These are phyloP conservation scores for Rhimphoctona megacephalus DNA, from an alignment of 2,888 invertebrate genomes.

Conservation along the genomic window DNA sequence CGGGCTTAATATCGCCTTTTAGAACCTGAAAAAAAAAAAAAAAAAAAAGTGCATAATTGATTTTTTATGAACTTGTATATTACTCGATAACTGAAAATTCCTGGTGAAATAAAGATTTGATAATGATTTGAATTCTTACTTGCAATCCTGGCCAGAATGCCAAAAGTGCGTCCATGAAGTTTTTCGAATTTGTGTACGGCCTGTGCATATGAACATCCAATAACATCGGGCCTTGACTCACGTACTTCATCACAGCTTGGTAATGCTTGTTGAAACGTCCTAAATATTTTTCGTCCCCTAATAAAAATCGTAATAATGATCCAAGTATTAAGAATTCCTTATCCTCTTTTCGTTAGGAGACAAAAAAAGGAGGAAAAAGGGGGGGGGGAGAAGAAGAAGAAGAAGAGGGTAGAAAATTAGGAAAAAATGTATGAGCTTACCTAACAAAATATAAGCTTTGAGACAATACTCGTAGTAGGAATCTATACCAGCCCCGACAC, in stretches of 20 bases:
- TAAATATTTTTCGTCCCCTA: slow-evolving; percentile 95
- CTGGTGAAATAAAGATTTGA: background rate
- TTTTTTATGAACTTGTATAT: background rate
- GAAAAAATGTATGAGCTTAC: slow-evolving; percentile 68
- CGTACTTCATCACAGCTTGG: slow-evolving; percentile 98
- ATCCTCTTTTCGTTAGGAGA: too few species aligned
- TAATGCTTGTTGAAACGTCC: slow-evolving; percentile 98
- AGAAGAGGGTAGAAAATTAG: too few species aligned
- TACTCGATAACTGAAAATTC: background rate
- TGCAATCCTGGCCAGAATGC: slow-evolving; percentile 99
- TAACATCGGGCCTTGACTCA: slow-evolving; percentile 97
- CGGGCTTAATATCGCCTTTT: slow-evolving; percentile 97
- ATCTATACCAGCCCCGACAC: slow-evolving; percentile 99
- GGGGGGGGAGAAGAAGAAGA: too few species aligned
- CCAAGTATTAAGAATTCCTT: too few species aligned
- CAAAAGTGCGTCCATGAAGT: slow-evolving; percentile 98
- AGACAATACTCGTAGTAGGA: slow-evolving; percentile 99
- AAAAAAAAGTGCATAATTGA: slow-evolving; percentile 14
- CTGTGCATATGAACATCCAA: slow-evolving; percentile 98
- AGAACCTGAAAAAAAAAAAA: slow-evolving; percentile 86
- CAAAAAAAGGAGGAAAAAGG: background rate
- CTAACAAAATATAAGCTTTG: slow-evolving; percentile 97
- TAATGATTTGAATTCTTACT: slow-evolving; percentile 87
- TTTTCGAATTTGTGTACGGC: slow-evolving; percentile 96
- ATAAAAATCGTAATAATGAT: background rate